These are phyloP conservation scores for Eupelmus urozonus DNA, from an alignment of 2,888 invertebrate genomes.

Conservation along the genomic window DNA sequence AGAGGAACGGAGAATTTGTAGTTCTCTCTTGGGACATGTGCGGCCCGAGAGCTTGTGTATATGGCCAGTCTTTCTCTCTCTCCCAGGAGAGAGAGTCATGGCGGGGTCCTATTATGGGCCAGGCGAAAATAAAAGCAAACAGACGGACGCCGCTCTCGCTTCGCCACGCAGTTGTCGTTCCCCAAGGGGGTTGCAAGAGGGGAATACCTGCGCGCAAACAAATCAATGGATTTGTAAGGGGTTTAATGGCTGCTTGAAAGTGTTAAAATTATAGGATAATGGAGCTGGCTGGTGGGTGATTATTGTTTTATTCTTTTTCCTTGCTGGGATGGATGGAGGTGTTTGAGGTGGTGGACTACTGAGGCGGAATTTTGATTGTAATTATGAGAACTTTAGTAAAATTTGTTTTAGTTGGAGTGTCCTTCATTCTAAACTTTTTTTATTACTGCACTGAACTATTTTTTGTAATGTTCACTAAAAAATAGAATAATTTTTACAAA, in stretches of 20 bases:
- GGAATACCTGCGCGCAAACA: slow-evolving; percentile 36
- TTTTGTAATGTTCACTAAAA: too few species aligned
- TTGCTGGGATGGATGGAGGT: not conserved
- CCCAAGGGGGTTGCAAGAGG: slow-evolving; percentile 15
- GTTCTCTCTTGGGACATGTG: slow-evolving; percentile 55
- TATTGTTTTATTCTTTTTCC: not conserved
- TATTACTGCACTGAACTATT: too few species aligned
- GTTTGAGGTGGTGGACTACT: too few species aligned
- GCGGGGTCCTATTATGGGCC: slow-evolving; percentile 17
- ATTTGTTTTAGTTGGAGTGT: too few species aligned
- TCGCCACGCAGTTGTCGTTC: not conserved
- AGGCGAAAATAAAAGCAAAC: slow-evolving; percentile 37
- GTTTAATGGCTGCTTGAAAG: slow-evolving; percentile 24
- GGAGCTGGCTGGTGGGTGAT: not conserved
- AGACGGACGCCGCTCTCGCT: not conserved
- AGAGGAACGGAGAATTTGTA: slow-evolving; percentile 58
- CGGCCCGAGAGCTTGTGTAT: not conserved
- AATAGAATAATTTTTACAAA: too few species aligned
- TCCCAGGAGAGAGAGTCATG: not conserved
- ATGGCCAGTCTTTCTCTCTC: too few species aligned
- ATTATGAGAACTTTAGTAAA: too few species aligned
- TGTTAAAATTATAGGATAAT: not conserved
- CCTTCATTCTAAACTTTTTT: too few species aligned
- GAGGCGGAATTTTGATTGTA: too few species aligned
- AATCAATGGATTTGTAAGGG: slow-evolving; percentile 19